Percentiles rank a stretch among this genome's conserved stretches.
Conservation (phyloP, 2,888 invertebrate species). For the Drosophila anomelani region DNA sequence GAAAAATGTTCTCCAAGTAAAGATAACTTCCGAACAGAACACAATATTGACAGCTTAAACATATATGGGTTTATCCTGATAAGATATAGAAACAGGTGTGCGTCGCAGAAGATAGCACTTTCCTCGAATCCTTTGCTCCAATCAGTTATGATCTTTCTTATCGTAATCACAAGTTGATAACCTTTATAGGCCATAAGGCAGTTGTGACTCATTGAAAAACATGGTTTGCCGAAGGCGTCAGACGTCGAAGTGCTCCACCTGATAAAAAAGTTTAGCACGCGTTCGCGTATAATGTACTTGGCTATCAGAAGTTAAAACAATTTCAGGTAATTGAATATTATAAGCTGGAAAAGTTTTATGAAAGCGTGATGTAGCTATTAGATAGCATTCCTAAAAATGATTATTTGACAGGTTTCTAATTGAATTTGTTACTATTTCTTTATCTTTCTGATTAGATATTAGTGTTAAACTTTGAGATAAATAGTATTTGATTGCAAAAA, state of each 20-base stretch:
- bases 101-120: neutral
- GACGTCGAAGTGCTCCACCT: neutral
- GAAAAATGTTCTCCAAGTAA: neutral
- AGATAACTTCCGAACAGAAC: neutral
- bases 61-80: slow-evolving; percentile 3
- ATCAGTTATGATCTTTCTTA: slow-evolving; percentile 7
- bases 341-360: neutral
- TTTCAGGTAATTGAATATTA: neutral
- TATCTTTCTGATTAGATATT: neutral
- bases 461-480: neutral
- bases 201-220: slow-evolving; percentile 4
- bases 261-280: slow-evolving; percentile 3
- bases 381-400: neutral
- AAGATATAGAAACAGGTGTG: slow-evolving; percentile 2
- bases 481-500: neutral
- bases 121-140: slow-evolving; percentile 1
- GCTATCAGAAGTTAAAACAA: neutral
- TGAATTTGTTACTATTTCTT: neutral
- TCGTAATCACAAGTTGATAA: slow-evolving; percentile 13
- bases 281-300: neutral
- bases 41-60: neutral
- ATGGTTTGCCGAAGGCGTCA: neutral
- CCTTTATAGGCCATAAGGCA: neutral
- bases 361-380: neutral
- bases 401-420: neutral